These are phyloP conservation scores for Camelus dromedarius DNA, from an alignment of 2,113 vertebrate species.

Conservation along the genomic window DNA sequence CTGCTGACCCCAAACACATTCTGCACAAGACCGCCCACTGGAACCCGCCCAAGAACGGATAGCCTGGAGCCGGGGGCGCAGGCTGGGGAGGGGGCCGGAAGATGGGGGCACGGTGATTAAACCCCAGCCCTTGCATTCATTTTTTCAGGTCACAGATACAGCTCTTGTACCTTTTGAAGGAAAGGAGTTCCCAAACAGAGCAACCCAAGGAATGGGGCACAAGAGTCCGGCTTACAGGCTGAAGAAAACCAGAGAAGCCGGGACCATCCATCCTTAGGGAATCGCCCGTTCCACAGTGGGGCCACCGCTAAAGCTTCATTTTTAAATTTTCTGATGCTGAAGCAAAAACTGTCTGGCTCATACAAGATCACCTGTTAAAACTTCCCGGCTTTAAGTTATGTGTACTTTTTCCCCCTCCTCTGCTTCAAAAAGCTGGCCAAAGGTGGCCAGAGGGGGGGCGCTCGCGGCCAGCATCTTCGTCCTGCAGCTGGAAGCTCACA, in stretches of 20 bases:
- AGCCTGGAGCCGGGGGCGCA: not conserved
- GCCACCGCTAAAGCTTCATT: not conserved
- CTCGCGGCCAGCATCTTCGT: not conserved
- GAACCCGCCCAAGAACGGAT: not conserved
- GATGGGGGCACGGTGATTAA: slow-evolving; percentile 15
- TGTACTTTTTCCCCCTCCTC: slow-evolving; percentile 1
- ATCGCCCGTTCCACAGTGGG: not conserved
- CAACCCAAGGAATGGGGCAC: slow-evolving; percentile 53
- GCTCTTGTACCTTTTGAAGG: slow-evolving; percentile 62
- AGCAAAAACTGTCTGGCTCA: slow-evolving; percentile 42
- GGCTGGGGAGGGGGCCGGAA: slow-evolving; percentile 63
- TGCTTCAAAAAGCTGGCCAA: slow-evolving; percentile 73
- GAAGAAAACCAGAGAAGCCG: slow-evolving; percentile 28
- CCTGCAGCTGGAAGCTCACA: not conserved
- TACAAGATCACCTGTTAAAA: slow-evolving; percentile 30
- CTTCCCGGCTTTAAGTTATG: slow-evolving; percentile 72
- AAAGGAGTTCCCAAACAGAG: slow-evolving; percentile 50
- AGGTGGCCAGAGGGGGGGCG: not conserved
- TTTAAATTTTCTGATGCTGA: not conserved
- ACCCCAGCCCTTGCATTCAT: not conserved
- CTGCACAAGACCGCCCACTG: not conserved
- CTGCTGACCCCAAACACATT: slow-evolving; percentile 74
- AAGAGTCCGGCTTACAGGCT: not conserved
- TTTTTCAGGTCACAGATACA: slow-evolving; percentile 46
- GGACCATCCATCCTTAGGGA: not conserved